Evolutionary conservation across 1,140 invertebrate genomes (phyloP).

Genomic region (Mizuhopecten yessoensis): DNA sequence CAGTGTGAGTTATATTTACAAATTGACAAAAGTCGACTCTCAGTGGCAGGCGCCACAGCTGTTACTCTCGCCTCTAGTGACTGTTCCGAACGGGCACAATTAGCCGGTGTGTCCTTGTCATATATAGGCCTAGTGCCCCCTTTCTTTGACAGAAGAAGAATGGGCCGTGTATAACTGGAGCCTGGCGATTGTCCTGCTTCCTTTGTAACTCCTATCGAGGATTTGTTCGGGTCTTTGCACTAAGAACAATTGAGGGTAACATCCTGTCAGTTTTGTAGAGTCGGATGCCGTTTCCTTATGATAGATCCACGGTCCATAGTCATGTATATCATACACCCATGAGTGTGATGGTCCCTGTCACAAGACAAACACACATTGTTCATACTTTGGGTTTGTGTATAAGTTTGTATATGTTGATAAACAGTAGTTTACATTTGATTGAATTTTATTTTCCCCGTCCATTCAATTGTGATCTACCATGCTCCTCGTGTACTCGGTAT

Average conservation of each 20-base stretch:
- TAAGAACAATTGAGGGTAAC: not conserved
- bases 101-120: not conserved
- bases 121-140: not conserved
- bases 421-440: too few species aligned
- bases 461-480: too few species aligned
- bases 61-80: slow-evolving; percentile 51
- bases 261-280: not conserved
- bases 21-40: slow-evolving; percentile 58
- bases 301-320: not conserved
- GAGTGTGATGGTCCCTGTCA: not conserved
- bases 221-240: not conserved
- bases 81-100: not conserved
- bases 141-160: not conserved
- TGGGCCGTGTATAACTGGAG: not conserved
- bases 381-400: not conserved
- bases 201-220: not conserved
- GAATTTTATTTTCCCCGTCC: too few species aligned
- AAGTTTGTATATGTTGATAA: not conserved
- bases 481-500: too few species aligned
- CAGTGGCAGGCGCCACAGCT: slow-evolving; percentile 61
- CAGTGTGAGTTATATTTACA: slow-evolving; percentile 43
- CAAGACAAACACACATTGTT: not conserved
- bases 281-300: not conserved
- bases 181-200: not conserved
- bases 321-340: not conserved